A percentile compares a stretch with the other conserved stretches of the same genome.
Evolutionary conservation across 2,888 invertebrate species (phyloP).

Genomic region (Prostheceraeus crozeri): DNA sequence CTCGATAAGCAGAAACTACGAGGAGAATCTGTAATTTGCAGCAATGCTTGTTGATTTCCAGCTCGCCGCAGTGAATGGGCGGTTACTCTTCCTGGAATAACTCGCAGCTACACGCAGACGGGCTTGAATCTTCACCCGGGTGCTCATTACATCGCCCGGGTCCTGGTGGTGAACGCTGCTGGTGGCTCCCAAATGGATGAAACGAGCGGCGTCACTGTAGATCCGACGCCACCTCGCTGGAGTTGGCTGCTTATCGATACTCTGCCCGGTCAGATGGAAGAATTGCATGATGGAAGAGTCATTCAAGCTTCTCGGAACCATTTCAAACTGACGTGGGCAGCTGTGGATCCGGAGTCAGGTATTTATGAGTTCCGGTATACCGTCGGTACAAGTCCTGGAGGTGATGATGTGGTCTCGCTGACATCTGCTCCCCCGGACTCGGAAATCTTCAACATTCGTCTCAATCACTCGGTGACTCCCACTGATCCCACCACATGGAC

Average conservation of each 20-base stretch:
- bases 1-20: too few relatives aligned
- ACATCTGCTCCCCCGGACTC: too few relatives aligned
- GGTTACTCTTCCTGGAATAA: too few relatives aligned
- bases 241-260: slow-evolving; percentile 23
- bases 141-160: background rate
- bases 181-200: background rate
- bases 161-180: background rate
- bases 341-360: slow-evolving; percentile 43
- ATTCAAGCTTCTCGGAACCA: slow-evolving; percentile 43
- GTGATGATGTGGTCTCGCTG: too few relatives aligned
- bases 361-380: slow-evolving; percentile 42
- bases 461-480: slow-evolving; percentile 10
- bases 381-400: slow-evolving; percentile 44
- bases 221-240: background rate
- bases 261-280: slow-evolving; percentile 42
- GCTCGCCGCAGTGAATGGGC: too few relatives aligned
- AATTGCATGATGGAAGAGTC: slow-evolving; percentile 43
- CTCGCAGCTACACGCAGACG: too few relatives aligned
- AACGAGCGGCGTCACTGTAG: background rate
- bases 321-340: slow-evolving; percentile 43
- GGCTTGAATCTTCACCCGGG: background rate
- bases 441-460: background rate
- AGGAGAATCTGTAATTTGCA: too few relatives aligned
- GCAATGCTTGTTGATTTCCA: too few relatives aligned
- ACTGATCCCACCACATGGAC: slow-evolving; percentile 10